phyloP scores from a whole-genome alignment of 2,888 invertebrate species.

The Calameuta pallipes region DNA sequence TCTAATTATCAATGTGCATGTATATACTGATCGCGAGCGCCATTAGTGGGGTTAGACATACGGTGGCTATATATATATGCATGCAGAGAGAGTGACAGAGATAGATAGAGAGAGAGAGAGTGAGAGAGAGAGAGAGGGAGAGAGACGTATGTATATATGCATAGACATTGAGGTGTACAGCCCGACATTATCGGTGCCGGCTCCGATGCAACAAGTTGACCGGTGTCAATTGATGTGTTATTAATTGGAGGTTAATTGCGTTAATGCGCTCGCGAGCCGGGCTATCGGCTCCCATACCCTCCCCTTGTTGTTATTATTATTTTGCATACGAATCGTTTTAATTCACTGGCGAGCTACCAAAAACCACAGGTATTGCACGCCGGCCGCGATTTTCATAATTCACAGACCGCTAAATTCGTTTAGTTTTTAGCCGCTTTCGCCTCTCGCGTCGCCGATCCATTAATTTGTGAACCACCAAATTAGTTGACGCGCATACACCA shows the following conservation, averaged over 20 bases:
- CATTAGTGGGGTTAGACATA: background rate
- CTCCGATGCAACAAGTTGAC: slow-evolving; percentile 63
- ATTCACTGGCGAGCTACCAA: slow-evolving; percentile 60
- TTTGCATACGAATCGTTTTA: slow-evolving; percentile 55
- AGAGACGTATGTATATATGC: slow-evolving; percentile 26
- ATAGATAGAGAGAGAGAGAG: slow-evolving; percentile 13
- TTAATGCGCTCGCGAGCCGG: slow-evolving; percentile 57
- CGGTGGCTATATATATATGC: slow-evolving; percentile 25
- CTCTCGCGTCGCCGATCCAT: slow-evolving; percentile 2
- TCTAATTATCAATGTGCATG: background rate
- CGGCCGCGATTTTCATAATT: slow-evolving; percentile 63
- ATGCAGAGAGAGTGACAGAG: slow-evolving; percentile 7
- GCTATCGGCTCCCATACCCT: slow-evolving; percentile 5
- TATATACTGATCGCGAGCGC: slow-evolving; percentile 1
- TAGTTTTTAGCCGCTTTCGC: slow-evolving; percentile 43
- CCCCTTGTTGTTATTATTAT: slow-evolving; percentile 57
- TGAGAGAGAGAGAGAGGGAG: slow-evolving; percentile 16
- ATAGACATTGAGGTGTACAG: slow-evolving; percentile 25
- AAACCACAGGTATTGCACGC: slow-evolving; percentile 33
- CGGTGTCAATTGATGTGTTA: slow-evolving; percentile 65
- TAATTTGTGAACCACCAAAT: background rate
- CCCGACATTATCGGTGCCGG: slow-evolving; percentile 54
- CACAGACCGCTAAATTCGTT: slow-evolving; percentile 60
- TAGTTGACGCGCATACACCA: background rate
- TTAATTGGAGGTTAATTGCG: slow-evolving; percentile 66